Evolutionary conservation across 2,797 vertebrate species (phyloP), one percentile per base, ranked within the genome.

Genomic region (Rousettus madagascariensis): DNA sequence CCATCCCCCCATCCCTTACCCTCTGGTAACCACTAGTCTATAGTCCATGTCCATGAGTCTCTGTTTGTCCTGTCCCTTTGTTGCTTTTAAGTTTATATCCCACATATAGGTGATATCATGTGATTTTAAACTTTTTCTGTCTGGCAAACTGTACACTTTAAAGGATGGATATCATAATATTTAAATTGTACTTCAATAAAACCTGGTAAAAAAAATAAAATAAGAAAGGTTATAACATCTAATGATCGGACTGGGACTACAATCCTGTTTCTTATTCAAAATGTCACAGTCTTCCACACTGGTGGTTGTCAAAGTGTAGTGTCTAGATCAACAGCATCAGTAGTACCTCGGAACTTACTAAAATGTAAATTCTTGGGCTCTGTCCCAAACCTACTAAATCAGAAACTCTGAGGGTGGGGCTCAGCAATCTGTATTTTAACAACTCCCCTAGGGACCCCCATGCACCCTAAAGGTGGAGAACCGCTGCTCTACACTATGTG

Each of bases 121-220:
- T 49, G 46, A 49, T 49, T 49, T 49, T 15, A 15, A 49, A 49
- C 13, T 15, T 49, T 15, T 15, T 49, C 46, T 15, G 46, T 49
- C 46, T 49, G 46, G 46, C 15, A 49, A 95, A 28, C 38, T 84
- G 46, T 69, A 28, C 6, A 36, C 24, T 86, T 69, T 43, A 84
- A 92, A 79, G 41, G 55, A 11, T 49, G 20, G 49, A 3, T 55
- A 59, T 49, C 63, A 83, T 2, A 78, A 66, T 24, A 72, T 59
- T 92, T 93, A 74, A 86, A 41, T 86, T 90, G 53, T 83, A 55
- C 41, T 69, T 80, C 51, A 30, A 75, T 51, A 49, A 87, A 77
- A 63, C 28, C 13, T 61, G 80, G 63, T 30, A 55, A 55, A 61
- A 61, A 10, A 43, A 36, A 41, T 51, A 17, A 85, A 51, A 51